Percentiles rank a stretch among this genome's conserved stretches.
These are phyloP conservation scores for Callithrix jacchus DNA, from an alignment of 2,113 vertebrate species.

Conservation along the genomic window DNA sequence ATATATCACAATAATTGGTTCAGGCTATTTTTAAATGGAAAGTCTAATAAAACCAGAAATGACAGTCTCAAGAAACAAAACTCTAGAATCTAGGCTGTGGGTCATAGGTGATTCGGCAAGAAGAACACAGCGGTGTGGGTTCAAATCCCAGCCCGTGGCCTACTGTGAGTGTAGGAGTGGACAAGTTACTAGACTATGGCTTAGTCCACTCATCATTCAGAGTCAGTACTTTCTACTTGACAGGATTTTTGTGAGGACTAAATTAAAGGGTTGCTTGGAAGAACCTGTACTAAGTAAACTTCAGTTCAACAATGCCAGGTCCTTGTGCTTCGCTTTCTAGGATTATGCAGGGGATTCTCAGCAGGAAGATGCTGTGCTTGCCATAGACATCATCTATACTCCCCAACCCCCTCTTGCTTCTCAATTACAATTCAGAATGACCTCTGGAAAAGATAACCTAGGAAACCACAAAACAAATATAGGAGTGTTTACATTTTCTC, in stretches of 20 bases:
- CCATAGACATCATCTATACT: not conserved
- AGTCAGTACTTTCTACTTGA: not conserved
- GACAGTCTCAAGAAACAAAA: not conserved
- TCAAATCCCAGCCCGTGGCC: not conserved
- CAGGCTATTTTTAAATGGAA: not conserved
- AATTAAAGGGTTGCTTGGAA: not conserved
- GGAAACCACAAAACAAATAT: slow-evolving; percentile 73
- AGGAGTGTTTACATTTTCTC: slow-evolving; percentile 77
- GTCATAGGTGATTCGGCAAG: not conserved
- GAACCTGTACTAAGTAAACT: not conserved
- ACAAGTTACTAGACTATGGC: not conserved
- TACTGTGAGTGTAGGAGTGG: not conserved
- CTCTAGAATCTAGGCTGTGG: not conserved
- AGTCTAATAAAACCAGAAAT: not conserved
- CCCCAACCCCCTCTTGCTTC: not conserved
- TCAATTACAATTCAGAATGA: slow-evolving; percentile 49
- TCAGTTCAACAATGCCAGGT: not conserved
- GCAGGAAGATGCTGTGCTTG: not conserved
- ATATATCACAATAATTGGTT: not conserved
- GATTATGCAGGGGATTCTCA: not conserved
- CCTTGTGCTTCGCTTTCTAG: not conserved
- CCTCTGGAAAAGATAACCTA: slow-evolving; percentile 70
- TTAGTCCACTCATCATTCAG: not conserved
- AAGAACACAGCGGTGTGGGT: not conserved
- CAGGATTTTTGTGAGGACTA: not conserved